These are phyloP conservation scores for Diploscapter pachys DNA, from an alignment of 1,140 invertebrate species.

Conservation along the genomic window DNA sequence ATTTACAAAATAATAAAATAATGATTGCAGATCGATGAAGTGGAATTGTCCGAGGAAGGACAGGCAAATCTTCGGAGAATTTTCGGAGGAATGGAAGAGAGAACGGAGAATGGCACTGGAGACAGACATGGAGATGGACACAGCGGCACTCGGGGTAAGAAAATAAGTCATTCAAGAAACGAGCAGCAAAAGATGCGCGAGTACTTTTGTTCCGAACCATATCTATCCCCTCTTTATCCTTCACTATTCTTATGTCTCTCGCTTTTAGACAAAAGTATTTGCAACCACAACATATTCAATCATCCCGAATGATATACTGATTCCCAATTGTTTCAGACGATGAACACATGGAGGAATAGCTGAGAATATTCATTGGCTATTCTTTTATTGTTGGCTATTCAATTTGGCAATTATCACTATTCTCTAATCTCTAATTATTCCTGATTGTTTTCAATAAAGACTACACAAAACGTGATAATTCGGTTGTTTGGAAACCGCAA, in stretches of 20 bases:
- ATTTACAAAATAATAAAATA: background rate
- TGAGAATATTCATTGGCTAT: no score
- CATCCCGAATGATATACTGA: no score
- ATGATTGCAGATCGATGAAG: slow-evolving; percentile 19
- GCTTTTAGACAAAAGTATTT: no score
- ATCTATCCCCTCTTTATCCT: background rate
- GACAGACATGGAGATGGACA: background rate
- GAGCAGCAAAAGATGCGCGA: slow-evolving; percentile 5
- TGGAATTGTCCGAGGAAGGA: slow-evolving; percentile 29
- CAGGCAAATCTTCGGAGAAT: slow-evolving; percentile 38
- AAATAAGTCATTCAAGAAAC: background rate
- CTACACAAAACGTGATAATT: no score
- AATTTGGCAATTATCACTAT: no score
- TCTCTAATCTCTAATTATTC: no score
- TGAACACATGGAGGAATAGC: slow-evolving; percentile 5
- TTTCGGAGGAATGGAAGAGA: slow-evolving; percentile 14
- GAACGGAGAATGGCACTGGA: background rate
- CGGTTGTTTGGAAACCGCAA: no score
- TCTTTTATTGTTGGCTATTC: no score
- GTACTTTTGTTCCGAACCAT: background rate
- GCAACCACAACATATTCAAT: no score
- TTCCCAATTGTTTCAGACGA: background rate
- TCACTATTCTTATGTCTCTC: no score
- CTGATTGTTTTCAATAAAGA: no score
- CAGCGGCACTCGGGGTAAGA: no score